These are phyloP conservation scores for Sarcophaga caerulescens DNA, from an alignment of 2,888 invertebrate species.

Conservation along the genomic window DNA sequence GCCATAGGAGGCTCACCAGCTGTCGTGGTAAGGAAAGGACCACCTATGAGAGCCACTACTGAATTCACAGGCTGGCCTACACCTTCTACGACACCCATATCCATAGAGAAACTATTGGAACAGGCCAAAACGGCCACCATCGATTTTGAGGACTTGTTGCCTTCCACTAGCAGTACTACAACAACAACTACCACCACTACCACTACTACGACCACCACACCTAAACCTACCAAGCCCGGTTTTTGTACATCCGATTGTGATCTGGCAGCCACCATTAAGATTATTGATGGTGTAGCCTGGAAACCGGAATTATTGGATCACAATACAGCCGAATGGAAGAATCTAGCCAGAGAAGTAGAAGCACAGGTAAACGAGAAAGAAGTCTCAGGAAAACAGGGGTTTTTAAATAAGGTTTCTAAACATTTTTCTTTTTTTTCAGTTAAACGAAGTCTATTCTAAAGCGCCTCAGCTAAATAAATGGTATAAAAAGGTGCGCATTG, in stretches of 20 bases:
- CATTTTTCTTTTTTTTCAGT: constrained; percentile 81
- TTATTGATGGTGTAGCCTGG: constrained; percentile 91
- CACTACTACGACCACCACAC: constrained; percentile 87
- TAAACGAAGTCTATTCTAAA: constrained; percentile 91
- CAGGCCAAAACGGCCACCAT: constrained; percentile 84
- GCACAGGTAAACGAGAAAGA: constrained; percentile 84
- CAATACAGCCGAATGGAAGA: constrained; percentile 93
- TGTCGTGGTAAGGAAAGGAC: constrained; percentile 91
- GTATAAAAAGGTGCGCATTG: constrained; percentile 93
- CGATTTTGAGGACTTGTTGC: constrained; percentile 81
- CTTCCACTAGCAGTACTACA: constrained; percentile 80
- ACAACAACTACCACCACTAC: constrained; percentile 84
- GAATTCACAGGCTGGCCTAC: constrained; percentile 96
- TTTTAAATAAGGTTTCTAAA: not conserved
- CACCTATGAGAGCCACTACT: constrained; percentile 92
- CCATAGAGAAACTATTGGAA: constrained; percentile 90
- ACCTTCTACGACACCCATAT: constrained; percentile 92
- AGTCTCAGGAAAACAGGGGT: not conserved
- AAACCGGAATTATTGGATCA: constrained; percentile 92
- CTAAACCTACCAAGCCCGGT: constrained; percentile 89
- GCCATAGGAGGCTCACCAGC: constrained; percentile 81
- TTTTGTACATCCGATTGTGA: constrained; percentile 90
- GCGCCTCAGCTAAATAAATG: constrained; percentile 89
- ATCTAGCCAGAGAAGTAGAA: constrained; percentile 90
- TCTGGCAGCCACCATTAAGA: constrained; percentile 92